Base-by-base conservation (phyloP, 2,113 vertebrate species). In the Tragelaphus buxtoni region DNA sequence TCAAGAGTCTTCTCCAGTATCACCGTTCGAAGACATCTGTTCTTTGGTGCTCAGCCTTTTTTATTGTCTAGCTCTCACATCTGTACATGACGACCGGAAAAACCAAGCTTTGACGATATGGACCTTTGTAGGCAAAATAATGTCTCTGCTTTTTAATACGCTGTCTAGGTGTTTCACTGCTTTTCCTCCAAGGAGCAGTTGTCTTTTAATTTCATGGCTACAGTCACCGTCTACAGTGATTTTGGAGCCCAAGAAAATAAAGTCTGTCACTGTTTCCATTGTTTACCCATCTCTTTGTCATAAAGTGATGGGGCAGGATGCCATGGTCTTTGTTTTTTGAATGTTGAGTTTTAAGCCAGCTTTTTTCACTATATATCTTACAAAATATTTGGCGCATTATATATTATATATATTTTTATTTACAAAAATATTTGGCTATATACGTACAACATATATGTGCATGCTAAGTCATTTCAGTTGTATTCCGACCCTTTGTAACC, bases 11-110 rank as follows among this genome's bases (percentile, higher is more conserved):
- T 72, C 65, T 69, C n/a, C 18, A 35, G 18, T 22, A 69, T 4
- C 18, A 11, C 65, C 0, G 0, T 72, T 39, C 0, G 18, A 72
- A 39, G n/a, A 72, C 9, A 72, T 39, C 65, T 12, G 4, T 39
- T 72, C 18, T 22, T 72, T 39, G 65, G n/a, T 72, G 18, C 65
- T 72, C 65, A 72, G n/a, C n/a, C 18, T 72, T 6, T 72, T 72
- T 72, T 39, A 39, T 72, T 39, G 65, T 72, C 65, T 72, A 39
- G 9, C 65, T 72, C 18, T 72, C n/a, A 24, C n/a, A 39, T 72
- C 65, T 22, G 65, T 72, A 39, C 65, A 22, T 22, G n/a, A 39
- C n/a, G 39, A 72, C 18, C 0, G 0, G n/a, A 72, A 22, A 69
- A 72, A 22, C 65, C n/a, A 65, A 65, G 32, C 8, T n/a, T n/a